Evolutionary conservation across 2,113 vertebrate species (phyloP).

Genomic region (Laticauda laticaudata): DNA sequence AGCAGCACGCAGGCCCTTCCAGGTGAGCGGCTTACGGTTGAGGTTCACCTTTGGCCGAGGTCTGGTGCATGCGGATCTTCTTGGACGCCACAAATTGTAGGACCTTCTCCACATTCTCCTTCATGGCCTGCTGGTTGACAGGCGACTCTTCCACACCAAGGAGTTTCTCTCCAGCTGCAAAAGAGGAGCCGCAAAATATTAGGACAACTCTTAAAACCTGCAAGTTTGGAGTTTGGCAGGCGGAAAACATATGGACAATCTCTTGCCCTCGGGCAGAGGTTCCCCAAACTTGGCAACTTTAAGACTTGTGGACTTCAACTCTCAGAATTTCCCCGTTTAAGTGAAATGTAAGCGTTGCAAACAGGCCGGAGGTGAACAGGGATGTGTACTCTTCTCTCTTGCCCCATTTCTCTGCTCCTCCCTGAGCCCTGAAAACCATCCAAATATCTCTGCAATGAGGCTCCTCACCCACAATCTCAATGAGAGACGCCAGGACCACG

Average conservation of each 20-base stretch:
- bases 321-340: not conserved
- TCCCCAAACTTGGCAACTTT: not conserved
- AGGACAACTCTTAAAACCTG: not conserved
- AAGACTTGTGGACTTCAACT: not conserved
- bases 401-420: not conserved
- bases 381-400: not conserved
- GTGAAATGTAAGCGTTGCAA: not conserved
- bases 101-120: constrained; percentile 91
- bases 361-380: not conserved
- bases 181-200: not conserved
- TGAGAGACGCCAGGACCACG: constrained; percentile 85
- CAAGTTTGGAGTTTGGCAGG: not conserved
- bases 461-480: constrained; percentile 93
- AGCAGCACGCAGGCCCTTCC: not conserved
- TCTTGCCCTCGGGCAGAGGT: not conserved
- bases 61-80: constrained; percentile 95
- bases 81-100: constrained; percentile 90
- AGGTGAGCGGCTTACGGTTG: not conserved
- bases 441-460: not conserved
- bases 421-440: not conserved
- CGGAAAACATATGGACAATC: not conserved
- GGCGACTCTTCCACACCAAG: constrained; percentile 77
- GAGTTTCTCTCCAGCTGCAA: constrained; percentile 87
- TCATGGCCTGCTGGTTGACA: constrained; percentile 85
- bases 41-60: constrained; percentile 86